phyloP scores from a whole-genome alignment of 2,797 vertebrate genomes.

The Megaceryle alcyon region DNA sequence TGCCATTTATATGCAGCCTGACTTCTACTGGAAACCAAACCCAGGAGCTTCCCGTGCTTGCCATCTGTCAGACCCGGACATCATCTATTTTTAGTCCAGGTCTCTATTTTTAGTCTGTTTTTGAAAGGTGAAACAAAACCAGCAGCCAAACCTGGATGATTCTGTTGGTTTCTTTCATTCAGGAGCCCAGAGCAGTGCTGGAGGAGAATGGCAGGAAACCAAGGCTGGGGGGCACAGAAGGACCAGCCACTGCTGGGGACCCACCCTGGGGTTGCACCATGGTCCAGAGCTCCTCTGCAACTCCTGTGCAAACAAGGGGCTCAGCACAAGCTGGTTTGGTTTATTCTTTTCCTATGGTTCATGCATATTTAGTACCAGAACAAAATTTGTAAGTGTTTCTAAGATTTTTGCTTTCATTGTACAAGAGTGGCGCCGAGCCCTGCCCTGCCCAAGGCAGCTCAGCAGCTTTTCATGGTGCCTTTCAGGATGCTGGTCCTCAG shows the following conservation, averaged over 20 bases:
- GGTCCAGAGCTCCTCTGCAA: background rate
- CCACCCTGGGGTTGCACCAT: fast-evolving
- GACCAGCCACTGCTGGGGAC: too few species aligned
- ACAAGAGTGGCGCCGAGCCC: fast-evolving
- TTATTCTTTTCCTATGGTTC: background rate
- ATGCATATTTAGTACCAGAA: background rate
- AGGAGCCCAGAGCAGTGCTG: background rate
- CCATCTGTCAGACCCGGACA: background rate
- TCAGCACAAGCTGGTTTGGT: background rate
- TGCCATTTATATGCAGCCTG: background rate
- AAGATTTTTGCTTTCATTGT: background rate
- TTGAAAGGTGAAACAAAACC: constrained; percentile 17
- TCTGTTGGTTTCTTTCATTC: background rate
- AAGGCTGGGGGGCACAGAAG: background rate
- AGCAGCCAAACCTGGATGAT: background rate
- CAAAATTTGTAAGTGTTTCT: background rate
- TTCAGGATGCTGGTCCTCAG: background rate
- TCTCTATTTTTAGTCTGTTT: constrained; percentile 37
- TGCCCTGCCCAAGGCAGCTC: background rate
- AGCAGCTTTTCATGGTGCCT: background rate
- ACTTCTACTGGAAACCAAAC: constrained; percentile 12
- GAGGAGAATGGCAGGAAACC: constrained; percentile 75
- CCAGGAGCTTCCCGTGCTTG: background rate
- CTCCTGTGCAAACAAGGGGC: background rate
- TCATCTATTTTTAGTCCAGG: background rate